A percentile compares a stretch with the other conserved stretches of the same genome.
Evolutionary conservation across 2,888 invertebrate species (phyloP).

Genomic region (Tachina lurida): DNA sequence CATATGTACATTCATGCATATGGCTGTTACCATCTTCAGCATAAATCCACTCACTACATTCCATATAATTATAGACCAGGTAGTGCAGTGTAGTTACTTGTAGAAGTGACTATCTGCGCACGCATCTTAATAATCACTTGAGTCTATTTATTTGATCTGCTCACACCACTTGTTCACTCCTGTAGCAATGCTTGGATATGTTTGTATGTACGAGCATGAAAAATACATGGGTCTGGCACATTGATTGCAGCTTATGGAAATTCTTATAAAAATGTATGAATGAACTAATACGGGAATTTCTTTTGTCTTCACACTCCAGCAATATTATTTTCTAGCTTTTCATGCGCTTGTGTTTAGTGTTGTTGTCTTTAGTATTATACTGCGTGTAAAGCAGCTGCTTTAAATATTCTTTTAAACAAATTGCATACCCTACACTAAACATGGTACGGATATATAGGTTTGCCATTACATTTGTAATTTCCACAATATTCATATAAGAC

Average conservation of each 20-base stretch:
- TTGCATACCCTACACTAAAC: background rate
- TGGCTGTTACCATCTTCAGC: conserved; percentile 5
- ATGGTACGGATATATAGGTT: too few relatives aligned
- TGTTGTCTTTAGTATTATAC: background rate
- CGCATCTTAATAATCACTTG: conserved; percentile 55
- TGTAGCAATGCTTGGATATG: background rate
- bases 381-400: conserved; percentile 56
- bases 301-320: conserved; percentile 40
- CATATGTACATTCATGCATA: too few relatives aligned
- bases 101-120: background rate
- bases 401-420: conserved; percentile 3
- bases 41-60: conserved; percentile 37
- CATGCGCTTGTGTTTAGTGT: conserved; percentile 8
- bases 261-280: conserved; percentile 58
- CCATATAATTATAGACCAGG: conserved; percentile 21
- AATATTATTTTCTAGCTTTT: background rate
- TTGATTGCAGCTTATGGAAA: conserved; percentile 60
- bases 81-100: background rate
- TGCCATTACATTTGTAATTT: too few relatives aligned
- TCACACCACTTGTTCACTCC: conserved; percentile 4
- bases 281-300: conserved; percentile 58
- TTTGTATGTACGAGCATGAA: background rate
- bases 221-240: background rate
- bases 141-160: conserved; percentile 60
- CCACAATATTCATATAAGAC: too few relatives aligned